These are phyloP conservation scores for Ispidina picta DNA, from an alignment of 2,797 vertebrate genomes.

Conservation along the genomic window DNA sequence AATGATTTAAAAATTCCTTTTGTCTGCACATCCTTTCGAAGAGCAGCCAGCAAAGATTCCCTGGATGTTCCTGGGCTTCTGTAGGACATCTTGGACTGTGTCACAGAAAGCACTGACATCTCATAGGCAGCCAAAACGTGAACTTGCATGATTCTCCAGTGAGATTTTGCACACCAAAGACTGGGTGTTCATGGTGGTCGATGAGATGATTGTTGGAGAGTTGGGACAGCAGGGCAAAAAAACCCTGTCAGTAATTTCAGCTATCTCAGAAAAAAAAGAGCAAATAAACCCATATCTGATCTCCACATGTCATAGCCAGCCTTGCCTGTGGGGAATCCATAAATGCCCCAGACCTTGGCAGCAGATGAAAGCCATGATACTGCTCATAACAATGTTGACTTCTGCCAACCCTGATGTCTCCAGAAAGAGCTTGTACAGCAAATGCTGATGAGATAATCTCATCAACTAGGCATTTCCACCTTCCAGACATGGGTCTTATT, in stretches of 20 bases:
- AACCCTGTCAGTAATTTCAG: fast-evolving
- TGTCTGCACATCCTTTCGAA: background rate
- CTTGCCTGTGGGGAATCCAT: background rate
- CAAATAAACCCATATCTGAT: background rate
- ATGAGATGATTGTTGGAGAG: background rate
- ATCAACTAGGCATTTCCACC: background rate
- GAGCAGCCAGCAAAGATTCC: background rate
- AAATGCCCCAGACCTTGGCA: background rate
- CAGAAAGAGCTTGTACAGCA: background rate
- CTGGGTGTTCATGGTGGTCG: background rate
- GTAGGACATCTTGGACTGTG: background rate
- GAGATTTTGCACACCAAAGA: background rate
- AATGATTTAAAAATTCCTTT: background rate
- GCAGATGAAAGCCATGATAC: background rate
- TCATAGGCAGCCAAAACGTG: background rate
- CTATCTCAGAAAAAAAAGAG: background rate
- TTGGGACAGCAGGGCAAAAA: background rate
- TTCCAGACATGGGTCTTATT: background rate
- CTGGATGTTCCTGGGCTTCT: background rate
- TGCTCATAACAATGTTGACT: background rate
- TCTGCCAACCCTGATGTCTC: background rate
- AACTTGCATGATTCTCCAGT: background rate
- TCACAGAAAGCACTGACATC: background rate
- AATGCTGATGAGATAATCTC: background rate
- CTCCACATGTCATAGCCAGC: background rate